These are phyloP conservation scores for Pocillopora meandrina DNA, from an alignment of 92 coral and sea anemone genomes.

Conservation along the genomic window DNA sequence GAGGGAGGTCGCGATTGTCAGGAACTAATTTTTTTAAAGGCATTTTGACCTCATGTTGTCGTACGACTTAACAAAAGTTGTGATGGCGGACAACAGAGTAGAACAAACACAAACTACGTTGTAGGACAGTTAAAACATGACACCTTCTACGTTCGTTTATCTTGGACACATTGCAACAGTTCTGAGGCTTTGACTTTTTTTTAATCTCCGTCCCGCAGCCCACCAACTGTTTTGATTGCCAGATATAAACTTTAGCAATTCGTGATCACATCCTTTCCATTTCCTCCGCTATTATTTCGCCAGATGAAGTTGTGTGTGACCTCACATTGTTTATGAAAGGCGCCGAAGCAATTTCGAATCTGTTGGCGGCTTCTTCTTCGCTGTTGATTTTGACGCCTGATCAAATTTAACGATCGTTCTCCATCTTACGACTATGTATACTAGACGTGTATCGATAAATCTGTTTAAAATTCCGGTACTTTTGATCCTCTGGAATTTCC, in stretches of 20 bases:
- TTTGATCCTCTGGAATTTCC: slow-evolving; percentile 2
- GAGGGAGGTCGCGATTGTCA: slow-evolving; percentile 44
- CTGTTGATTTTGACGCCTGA: slow-evolving; percentile 28
- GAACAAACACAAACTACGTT: slow-evolving; percentile 6
- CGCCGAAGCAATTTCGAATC: slow-evolving; percentile 35
- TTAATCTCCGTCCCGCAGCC: slow-evolving; percentile 6
- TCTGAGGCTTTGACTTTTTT: slow-evolving; percentile 13
- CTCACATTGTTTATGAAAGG: slow-evolving; percentile 27
- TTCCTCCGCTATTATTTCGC: not conserved
- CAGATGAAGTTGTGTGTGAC: not conserved
- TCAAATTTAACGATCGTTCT: slow-evolving; percentile 25
- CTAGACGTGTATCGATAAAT: not conserved
- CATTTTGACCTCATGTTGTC: slow-evolving; percentile 49
- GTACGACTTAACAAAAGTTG: slow-evolving; percentile 45
- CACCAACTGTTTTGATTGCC: slow-evolving; percentile 22
- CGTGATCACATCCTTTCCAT: not conserved
- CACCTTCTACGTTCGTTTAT: slow-evolving; percentile 26
- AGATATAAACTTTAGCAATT: slow-evolving; percentile 4
- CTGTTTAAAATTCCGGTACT: slow-evolving; percentile 29
- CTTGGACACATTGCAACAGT: slow-evolving; percentile 21
- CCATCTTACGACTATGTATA: not conserved
- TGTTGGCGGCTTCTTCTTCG: slow-evolving; percentile 31
- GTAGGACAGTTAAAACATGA: slow-evolving; percentile 23
- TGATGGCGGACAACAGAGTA: slow-evolving; percentile 4
- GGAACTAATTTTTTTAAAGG: slow-evolving; percentile 16